Percentiles rank a stretch among this genome's conserved stretches.
Evolutionary conservation across 2,797 vertebrate species (phyloP).

Genomic region (Ispidina lecontei): DNA sequence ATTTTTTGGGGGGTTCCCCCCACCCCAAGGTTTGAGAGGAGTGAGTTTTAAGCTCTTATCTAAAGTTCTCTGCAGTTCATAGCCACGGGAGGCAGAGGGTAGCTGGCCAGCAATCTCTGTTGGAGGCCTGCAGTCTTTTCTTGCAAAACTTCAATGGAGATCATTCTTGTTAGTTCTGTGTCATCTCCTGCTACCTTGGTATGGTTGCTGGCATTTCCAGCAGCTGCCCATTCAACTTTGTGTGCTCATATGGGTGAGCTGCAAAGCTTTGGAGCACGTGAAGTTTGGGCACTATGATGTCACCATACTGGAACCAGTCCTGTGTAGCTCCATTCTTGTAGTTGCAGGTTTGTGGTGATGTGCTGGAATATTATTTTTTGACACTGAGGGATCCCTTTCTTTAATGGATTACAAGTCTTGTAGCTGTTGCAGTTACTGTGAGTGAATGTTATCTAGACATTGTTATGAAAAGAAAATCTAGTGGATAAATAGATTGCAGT

Average conservation of each 20-base stretch:
- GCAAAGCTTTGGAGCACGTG: background rate
- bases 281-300: background rate
- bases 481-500: background rate
- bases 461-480: background rate
- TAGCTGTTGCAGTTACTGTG: background rate
- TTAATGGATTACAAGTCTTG: background rate
- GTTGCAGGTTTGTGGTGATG: background rate
- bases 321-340: accelerated
- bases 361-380: background rate
- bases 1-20: background rate
- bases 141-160: background rate
- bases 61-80: background rate
- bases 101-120: background rate
- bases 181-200: background rate
- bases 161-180: background rate
- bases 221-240: background rate
- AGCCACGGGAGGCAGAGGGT: background rate
- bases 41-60: background rate
- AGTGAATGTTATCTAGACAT: background rate
- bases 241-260: accelerated
- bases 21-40: background rate
- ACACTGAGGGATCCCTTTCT: accelerated
- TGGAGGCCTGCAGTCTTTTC: background rate
- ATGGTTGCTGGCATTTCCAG: background rate
- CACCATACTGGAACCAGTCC: background rate